Base-by-base conservation (phyloP, 1,140 invertebrate genomes). In the Episyrphus balteatus region DNA sequence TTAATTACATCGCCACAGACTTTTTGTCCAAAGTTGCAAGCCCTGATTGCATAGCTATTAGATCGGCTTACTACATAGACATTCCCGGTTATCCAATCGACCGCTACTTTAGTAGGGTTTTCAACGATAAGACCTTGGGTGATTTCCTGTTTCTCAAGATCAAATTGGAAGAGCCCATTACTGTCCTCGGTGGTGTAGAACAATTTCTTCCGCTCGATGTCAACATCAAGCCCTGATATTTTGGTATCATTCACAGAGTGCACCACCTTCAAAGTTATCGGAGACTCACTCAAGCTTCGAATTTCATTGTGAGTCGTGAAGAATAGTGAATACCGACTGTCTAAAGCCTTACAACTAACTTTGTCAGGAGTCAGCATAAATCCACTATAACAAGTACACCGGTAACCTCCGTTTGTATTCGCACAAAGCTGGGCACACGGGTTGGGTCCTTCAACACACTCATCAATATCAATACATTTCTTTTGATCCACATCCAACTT, bases 371-470 rank as follows among this genome's bases (percentile, higher is more conserved):
- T 74, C 46, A 56, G 56, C 65, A 63, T 62, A 42, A 64, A 91
- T 2, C 80, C 83, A 1, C 75, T 62, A 14, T 69, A 67, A 61
- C 91, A 92, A 38, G 75, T 74, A 69, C 90, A 94, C n/a, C 70
- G 62, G 68, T 76, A 90, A 21, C 77, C 80, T 34, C 86, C 83
- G 8, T 68, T 62, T 1, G 75, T 76, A 65, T 91, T 89, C 51
- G 68, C 73, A 68, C 91, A 94, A 3, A 74, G 54, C 65, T 93
- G 89, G 47, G 86, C 81, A 65, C 90, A 94, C 5, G 80, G 73
- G 40, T 78, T 78, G 19, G 46, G 43, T 52, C 84, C 82, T 40
- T 76, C 61, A 51, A 68, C 57, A 59, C 88, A 91, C 65, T 88
- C 85, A 62, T 89, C 75, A 5, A 79, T 71, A 67, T 88, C 86